These are phyloP conservation scores for Caenorhabditis briggsae DNA, from an alignment of 1,140 invertebrate species.

Conservation along the genomic window DNA sequence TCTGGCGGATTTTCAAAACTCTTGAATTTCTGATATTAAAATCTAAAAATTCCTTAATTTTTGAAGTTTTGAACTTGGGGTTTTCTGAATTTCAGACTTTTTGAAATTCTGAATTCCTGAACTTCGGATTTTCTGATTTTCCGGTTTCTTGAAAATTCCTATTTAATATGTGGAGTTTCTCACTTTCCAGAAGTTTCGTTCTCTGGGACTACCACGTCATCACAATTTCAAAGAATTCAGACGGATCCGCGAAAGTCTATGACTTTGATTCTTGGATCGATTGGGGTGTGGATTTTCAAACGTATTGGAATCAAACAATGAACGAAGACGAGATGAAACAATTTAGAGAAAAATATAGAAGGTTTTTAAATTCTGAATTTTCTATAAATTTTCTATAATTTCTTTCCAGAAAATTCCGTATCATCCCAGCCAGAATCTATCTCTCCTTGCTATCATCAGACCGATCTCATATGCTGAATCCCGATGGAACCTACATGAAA, in stretches of 20 bases:
- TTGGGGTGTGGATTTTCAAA: background rate
- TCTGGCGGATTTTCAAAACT: no score
- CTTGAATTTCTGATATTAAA: no score
- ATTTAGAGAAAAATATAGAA: background rate
- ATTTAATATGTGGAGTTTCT: no score
- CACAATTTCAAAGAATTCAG: background rate
- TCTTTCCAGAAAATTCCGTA: constrained; percentile 48
- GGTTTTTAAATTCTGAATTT: background rate
- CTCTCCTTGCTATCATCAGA: constrained; percentile 37
- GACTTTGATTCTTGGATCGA: constrained; percentile 55
- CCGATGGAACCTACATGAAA: background rate
- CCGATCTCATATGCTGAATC: constrained; percentile 42
- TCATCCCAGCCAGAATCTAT: constrained; percentile 14
- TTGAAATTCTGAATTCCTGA: no score
- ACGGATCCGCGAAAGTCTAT: background rate
- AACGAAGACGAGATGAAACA: background rate
- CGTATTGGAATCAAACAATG: constrained; percentile 49
- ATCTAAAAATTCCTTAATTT: no score
- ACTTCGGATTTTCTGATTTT: no score
- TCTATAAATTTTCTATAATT: background rate
- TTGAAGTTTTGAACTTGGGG: no score
- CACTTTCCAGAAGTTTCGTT: constrained; percentile 27
- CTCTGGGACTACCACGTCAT: constrained; percentile 62
- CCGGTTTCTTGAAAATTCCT: no score
- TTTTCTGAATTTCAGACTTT: no score